Percentiles rank a stretch among this genome's conserved stretches.
These are phyloP conservation scores for Zoroaster sp. DNA, from an alignment of 53 echinoderm and acorn worm genomes.

Conservation along the genomic window DNA sequence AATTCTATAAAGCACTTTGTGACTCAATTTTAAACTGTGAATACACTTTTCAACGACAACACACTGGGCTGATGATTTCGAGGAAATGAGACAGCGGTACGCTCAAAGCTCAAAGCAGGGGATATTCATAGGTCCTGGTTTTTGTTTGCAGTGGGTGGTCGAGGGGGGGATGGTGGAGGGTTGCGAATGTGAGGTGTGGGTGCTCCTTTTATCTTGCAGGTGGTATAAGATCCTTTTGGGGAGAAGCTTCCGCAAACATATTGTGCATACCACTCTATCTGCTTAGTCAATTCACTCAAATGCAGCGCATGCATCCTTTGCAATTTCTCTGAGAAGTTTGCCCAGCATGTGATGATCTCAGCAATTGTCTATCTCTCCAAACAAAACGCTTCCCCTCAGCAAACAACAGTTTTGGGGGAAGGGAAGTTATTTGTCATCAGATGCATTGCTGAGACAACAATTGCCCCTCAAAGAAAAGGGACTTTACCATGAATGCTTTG, in stretches of 20 bases:
- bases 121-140: neutral
- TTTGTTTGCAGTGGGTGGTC: conserved; percentile 54
- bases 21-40: too few relatives aligned
- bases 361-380: conserved; percentile 21
- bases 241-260: conserved; percentile 24
- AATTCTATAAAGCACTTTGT: too few relatives aligned
- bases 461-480: neutral
- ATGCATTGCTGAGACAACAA: conserved; percentile 19
- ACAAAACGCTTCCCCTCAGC: neutral
- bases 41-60: too few relatives aligned
- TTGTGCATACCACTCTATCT: neutral
- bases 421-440: neutral
- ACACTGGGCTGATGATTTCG: too few relatives aligned
- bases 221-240: neutral
- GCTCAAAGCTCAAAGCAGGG: neutral
- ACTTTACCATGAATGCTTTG: neutral
- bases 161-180: neutral
- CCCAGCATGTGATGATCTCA: neutral
- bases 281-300: conserved; percentile 46
- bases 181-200: neutral
- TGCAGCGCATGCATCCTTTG: neutral
- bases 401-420: neutral
- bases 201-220: conserved; percentile 23
- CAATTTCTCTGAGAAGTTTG: neutral
- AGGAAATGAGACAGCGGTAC: too few relatives aligned